Evolutionary conservation across 2,113 vertebrate species (phyloP), one percentile per base, ranked within the genome.

Genomic region (Corythaeola cristata): DNA sequence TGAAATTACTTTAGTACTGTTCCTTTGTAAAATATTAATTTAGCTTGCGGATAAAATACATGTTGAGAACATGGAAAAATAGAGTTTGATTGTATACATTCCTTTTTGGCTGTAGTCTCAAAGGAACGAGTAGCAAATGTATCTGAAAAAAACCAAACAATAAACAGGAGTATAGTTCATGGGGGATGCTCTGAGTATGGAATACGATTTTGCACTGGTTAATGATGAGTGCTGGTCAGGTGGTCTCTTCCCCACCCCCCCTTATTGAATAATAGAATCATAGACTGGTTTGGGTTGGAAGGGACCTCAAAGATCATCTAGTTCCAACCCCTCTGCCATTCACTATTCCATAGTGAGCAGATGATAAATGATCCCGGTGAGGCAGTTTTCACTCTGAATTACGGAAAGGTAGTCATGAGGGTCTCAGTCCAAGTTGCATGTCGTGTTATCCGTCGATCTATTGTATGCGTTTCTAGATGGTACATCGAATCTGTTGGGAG

Each of bases 401-500:
- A 22, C 2, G 3, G 55, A 30, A 55, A 20, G 23, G 23, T 44
- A 14, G 33, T 47, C 35, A 8, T 37, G 39, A 75, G 26, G 15
- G 24, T 74, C 35, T 89, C 12, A 1, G 13, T 35, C 41, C 4
- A 24, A 53, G 45, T 21, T 45, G 22, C 3, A 2, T 78, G 88
- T 80, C 0, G 1, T 53, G 9, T 58, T 90, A 35, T 75, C 19
- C 0, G 1, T 47, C 3, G 3, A 44, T 72, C 35, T 44, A 0
- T 33, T 14, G 18, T 39, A 44, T 4, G 0, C 1, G 0, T 55
- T 67, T 21, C 10, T 67, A 60, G 59, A 4, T 4, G 72, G 26
- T 24, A 6, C 28, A 7, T 59, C 5, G 8, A 1, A 23, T 69
- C 45, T 67, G 3, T 28, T 78, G n/a, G 13, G 28, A 5, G 2